phyloP scores from a whole-genome alignment of 2,888 invertebrate species.

The Drosophila anomalata region DNA sequence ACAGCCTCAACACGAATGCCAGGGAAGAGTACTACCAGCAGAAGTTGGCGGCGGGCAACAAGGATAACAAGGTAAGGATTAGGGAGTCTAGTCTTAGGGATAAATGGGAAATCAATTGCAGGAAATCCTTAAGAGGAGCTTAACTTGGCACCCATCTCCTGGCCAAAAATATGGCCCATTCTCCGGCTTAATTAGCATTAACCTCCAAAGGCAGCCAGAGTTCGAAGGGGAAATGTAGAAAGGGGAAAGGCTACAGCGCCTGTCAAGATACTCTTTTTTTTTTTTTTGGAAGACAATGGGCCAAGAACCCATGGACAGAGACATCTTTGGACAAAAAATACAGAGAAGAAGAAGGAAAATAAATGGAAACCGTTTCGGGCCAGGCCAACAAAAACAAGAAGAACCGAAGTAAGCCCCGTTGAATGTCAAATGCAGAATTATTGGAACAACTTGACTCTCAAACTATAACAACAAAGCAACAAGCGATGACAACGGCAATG shows the following conservation, averaged over 20 bases:
- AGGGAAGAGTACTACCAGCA: slow-evolving; percentile 83
- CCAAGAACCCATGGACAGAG: slow-evolving; percentile 27
- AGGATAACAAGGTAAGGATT: slow-evolving; percentile 49
- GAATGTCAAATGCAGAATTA: slow-evolving; percentile 79
- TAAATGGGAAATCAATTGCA: background rate
- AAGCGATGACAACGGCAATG: slow-evolving; percentile 52
- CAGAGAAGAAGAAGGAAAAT: slow-evolving; percentile 6
- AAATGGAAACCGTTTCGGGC: slow-evolving; percentile 66
- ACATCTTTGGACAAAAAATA: slow-evolving; percentile 21
- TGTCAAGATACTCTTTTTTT: slow-evolving; percentile 23
- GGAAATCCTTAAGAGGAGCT: background rate
- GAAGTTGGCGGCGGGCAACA: slow-evolving; percentile 60
- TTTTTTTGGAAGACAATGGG: slow-evolving; percentile 40
- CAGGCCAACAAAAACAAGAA: slow-evolving; percentile 36
- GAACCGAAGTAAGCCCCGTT: slow-evolving; percentile 48
- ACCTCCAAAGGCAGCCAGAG: slow-evolving; percentile 13
- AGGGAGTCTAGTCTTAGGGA: no score
- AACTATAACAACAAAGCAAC: slow-evolving; percentile 63
- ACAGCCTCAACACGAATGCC: slow-evolving; percentile 83
- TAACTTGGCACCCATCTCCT: background rate
- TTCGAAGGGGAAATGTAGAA: slow-evolving; percentile 31
- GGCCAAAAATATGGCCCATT: slow-evolving; percentile 35
- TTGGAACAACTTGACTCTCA: slow-evolving; percentile 71
- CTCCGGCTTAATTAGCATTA: slow-evolving; percentile 62
- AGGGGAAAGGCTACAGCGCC: slow-evolving; percentile 32